Evolutionary conservation across 2,888 invertebrate species (phyloP).

Genomic region (Invenusta paracnida): DNA sequence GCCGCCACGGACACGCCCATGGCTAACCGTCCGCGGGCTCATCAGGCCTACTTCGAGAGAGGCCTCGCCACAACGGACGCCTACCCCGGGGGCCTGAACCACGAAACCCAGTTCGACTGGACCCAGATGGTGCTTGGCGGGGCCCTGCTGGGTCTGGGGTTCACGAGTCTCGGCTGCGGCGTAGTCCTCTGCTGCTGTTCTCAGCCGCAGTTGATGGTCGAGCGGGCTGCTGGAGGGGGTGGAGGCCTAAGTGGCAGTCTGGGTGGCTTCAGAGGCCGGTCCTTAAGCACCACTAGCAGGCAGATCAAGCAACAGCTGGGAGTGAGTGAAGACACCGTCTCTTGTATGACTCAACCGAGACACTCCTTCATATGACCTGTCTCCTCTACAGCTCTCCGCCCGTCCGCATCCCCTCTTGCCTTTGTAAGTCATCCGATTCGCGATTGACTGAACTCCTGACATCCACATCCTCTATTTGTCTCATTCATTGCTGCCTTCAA

Average conservation of each 20-base stretch:
- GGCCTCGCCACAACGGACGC: background rate
- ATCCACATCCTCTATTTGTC: too few relatives aligned
- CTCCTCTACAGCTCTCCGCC: too few relatives aligned
- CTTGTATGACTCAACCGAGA: background rate
- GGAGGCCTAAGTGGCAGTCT: background rate
- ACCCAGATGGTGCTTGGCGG: slow-evolving; percentile 12
- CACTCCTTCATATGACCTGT: background rate
- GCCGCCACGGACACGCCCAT: background rate
- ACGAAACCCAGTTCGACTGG: background rate
- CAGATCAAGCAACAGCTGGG: slow-evolving; percentile 15
- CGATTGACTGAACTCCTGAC: too few relatives aligned
- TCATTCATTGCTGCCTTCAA: too few relatives aligned
- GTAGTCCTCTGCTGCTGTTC: background rate
- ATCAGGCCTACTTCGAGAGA: background rate
- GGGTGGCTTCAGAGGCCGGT: background rate
- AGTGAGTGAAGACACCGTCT: background rate
- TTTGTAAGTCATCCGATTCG: too few relatives aligned
- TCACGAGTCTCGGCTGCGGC: background rate
- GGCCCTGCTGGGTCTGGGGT: background rate
- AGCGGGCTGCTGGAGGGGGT: background rate
- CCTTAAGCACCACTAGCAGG: background rate
- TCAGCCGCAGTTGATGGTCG: slow-evolving; percentile 13
- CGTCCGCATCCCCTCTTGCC: too few relatives aligned
- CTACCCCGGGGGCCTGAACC: background rate
- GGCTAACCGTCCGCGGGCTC: background rate